Conservation (phyloP, 1,140 invertebrate species). For the Schlechtendalia chinensis region DNA sequence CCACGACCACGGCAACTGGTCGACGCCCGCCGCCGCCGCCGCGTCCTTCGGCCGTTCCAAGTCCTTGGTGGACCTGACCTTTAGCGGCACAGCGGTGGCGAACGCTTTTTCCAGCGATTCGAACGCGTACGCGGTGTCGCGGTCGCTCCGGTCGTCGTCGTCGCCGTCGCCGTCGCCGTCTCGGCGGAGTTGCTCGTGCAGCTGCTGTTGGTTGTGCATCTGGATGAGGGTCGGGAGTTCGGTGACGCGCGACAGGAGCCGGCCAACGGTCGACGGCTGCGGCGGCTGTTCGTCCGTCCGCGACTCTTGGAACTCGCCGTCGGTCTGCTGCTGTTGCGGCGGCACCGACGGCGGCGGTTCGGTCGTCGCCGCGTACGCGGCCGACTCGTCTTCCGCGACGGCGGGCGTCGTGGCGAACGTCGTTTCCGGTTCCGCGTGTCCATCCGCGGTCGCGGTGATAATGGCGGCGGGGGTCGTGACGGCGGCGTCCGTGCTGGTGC, state of each 20-base stretch:
- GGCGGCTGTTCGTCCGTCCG: conserved; percentile 53
- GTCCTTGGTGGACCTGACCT: conserved; percentile 49
- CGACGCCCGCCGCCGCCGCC: neutral
- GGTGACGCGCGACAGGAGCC: neutral
- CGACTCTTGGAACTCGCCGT: neutral
- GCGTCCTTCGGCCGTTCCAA: conserved; percentile 27
- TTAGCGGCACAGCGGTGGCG: conserved; percentile 17
- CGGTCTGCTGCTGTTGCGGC: neutral
- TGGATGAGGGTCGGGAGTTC: neutral
- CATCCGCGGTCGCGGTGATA: conserved; percentile 51
- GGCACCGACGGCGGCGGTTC: neutral
- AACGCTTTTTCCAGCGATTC: conserved; percentile 43
- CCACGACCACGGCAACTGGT: conserved; percentile 53
- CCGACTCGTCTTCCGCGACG: neutral
- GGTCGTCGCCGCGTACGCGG: too few species aligned
- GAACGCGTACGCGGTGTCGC: conserved; percentile 53
- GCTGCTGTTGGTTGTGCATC: conserved; percentile 55
- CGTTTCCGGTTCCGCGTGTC: neutral
- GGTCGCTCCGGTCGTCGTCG: conserved; percentile 52
- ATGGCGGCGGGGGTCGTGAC: neutral
- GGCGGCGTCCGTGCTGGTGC: too few species aligned
- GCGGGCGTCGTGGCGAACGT: neutral
- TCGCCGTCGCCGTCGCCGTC: conserved; percentile 52
- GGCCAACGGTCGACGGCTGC: conserved; percentile 54
- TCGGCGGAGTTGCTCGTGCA: conserved; percentile 52